Percentiles rank a stretch among this genome's conserved stretches.
phyloP scores from a whole-genome alignment of 2,797 vertebrate species.

The Rhinella marina region DNA sequence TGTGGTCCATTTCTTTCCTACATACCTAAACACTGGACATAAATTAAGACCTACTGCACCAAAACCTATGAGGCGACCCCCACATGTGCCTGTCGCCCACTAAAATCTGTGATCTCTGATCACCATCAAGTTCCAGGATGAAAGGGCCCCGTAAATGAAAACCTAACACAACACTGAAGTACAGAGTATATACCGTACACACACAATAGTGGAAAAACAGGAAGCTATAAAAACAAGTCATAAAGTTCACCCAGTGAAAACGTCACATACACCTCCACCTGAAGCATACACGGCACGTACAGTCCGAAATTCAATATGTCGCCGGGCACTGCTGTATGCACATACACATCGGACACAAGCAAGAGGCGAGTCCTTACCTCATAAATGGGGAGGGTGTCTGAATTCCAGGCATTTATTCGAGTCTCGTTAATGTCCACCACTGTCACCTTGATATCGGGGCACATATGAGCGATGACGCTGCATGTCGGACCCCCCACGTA shows the following conservation, averaged over 20 bases:
- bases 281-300: background rate
- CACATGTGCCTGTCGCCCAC: no score
- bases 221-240: background rate
- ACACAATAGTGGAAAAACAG: background rate
- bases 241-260: background rate
- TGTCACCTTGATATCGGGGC: slow-evolving; percentile 89
- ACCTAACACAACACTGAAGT: no score
- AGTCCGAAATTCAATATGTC: background rate
- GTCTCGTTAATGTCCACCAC: slow-evolving; percentile 95
- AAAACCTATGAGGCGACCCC: no score
- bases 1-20: no score
- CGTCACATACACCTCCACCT: background rate
- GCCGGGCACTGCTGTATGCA: background rate
- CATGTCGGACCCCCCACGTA: slow-evolving; percentile 98
- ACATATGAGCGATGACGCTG: slow-evolving; percentile 96
- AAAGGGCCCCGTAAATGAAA: no score
- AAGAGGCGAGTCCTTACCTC: slow-evolving; percentile 79
- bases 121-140: no score
- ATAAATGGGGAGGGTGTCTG: slow-evolving; percentile 92
- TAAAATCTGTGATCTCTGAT: no score
- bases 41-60: no score
- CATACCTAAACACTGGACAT: no score
- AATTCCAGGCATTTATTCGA: slow-evolving; percentile 97
- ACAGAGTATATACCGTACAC: background rate
- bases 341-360: background rate